These are phyloP conservation scores for Nibea coibor DNA, from an alignment of 2,113 vertebrate species.

Conservation along the genomic window DNA sequence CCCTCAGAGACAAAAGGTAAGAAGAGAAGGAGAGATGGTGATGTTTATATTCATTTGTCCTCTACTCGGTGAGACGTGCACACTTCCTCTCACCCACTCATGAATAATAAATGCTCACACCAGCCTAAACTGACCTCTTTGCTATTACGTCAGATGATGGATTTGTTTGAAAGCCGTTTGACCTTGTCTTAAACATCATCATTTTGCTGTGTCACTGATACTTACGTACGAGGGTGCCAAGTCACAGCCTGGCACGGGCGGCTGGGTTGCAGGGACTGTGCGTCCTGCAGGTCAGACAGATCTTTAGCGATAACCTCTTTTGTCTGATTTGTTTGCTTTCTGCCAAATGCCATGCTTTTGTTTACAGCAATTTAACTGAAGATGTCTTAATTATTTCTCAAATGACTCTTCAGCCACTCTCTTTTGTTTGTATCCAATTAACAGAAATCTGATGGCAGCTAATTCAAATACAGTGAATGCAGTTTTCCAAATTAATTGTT, in stretches of 20 bases:
- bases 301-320: constrained; percentile 21
- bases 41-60: constrained; percentile 78
- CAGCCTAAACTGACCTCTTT: constrained; percentile 62
- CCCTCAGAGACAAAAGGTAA: constrained; percentile 63
- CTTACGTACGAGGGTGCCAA: constrained; percentile 36
- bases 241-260: constrained; percentile 26
- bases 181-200: constrained; percentile 61
- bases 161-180: constrained; percentile 66
- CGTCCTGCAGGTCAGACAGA: constrained; percentile 35
- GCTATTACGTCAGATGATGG: constrained; percentile 65
- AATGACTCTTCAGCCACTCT: not conserved
- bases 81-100: constrained; percentile 47
- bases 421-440: constrained; percentile 25
- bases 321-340: constrained; percentile 27
- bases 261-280: constrained; percentile 15
- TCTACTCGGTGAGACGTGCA: constrained; percentile 46
- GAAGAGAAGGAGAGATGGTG: constrained; percentile 49
- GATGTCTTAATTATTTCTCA: constrained; percentile 25
- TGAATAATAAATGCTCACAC: constrained; percentile 71
- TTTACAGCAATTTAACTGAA: constrained; percentile 28
- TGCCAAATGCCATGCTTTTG: constrained; percentile 20
- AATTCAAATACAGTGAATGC: constrained; percentile 26
- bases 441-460: constrained; percentile 4
- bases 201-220: constrained; percentile 50
- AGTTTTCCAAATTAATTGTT: constrained; percentile 8